Evolutionary conservation across 2,797 vertebrate species (phyloP).

Genomic region (Crenichthys baileyi): DNA sequence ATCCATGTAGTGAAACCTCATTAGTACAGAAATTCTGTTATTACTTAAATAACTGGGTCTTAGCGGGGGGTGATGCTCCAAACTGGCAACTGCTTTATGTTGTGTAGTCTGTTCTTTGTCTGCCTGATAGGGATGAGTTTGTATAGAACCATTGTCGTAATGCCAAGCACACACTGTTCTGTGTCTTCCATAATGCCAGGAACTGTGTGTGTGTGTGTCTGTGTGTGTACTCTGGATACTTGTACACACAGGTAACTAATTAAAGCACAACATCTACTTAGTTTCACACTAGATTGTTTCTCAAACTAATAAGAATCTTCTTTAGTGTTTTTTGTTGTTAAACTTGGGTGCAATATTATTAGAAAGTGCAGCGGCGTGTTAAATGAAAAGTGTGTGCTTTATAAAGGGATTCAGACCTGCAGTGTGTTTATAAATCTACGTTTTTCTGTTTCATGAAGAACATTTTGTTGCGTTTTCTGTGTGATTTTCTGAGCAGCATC

Average conservation of each 20-base stretch:
- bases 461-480: background rate
- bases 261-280: slow-evolving; percentile 44
- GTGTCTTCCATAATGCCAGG: slow-evolving; percentile 57
- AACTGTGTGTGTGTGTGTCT: slow-evolving; percentile 10
- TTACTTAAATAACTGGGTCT: slow-evolving; percentile 28
- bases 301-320: slow-evolving; percentile 28
- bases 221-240: background rate
- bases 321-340: slow-evolving; percentile 24
- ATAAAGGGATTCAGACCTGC: slow-evolving; percentile 54
- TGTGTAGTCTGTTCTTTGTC: background rate
- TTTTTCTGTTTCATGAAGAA: background rate
- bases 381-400: background rate
- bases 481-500: background rate
- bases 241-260: slow-evolving; percentile 23
- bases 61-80: slow-evolving; percentile 9
- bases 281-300: slow-evolving; percentile 30
- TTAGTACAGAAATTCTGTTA: slow-evolving; percentile 4
- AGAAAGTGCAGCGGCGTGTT: slow-evolving; percentile 32
- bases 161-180: slow-evolving; percentile 36
- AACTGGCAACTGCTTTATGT: slow-evolving; percentile 34
- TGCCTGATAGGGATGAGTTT: slow-evolving; percentile 12
- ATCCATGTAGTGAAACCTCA: background rate
- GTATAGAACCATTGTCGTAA: slow-evolving; percentile 36
- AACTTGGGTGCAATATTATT: slow-evolving; percentile 74
- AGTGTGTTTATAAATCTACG: background rate